Base-by-base conservation (phyloP, 2,113 vertebrate species). In the Callaeas wilsoni region DNA sequence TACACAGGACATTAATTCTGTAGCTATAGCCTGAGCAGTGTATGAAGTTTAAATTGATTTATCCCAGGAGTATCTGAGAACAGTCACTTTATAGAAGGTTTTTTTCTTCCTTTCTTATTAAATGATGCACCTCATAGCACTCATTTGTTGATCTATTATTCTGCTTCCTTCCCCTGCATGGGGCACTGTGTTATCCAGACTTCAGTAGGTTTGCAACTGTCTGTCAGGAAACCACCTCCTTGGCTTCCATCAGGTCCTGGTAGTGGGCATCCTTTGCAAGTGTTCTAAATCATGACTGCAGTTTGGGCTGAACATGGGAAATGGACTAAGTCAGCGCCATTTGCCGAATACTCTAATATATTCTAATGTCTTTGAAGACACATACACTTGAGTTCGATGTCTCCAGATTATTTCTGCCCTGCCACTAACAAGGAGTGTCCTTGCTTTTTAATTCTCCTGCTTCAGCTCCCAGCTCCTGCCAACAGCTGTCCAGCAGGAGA, bases 31-130 rank as follows among this genome's bases (percentile, higher is more conserved):
- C 13, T 56, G 52, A 79, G 13, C 35, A 94, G 39, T 42, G 35
- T 70, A 25, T 12, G 41, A 81, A 83, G 42, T 70, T 93, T 84
- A 73, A 83, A 96, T 74, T 88, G 15, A 91, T 94, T 86, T 93
- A 78, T 86, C 63, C 63, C 5, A 9, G 25, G 67, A 88, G 67
- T 32, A 70, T 71, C 44, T 39, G 30, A 50, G 60, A 94, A 46
- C 15, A 79, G 70, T 30, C 26, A 35, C 27, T 90, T 75, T 83
- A 50, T 13, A 84, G 53, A 62, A 13, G 56, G 14, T 52, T 70
- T 81, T 74, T 76, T 65, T 83, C 16, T 71, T 73, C 23, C 63
- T 94, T 87, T 50, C 27, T 95, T 92, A 95, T 78, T 84, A 95
- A 89, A 84, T 62, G 8, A 49, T 71, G 30, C 27, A 53, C 32